These are phyloP conservation scores for Onychorhynchus coronatus DNA, from an alignment of 2,113 vertebrate species.

Conservation along the genomic window DNA sequence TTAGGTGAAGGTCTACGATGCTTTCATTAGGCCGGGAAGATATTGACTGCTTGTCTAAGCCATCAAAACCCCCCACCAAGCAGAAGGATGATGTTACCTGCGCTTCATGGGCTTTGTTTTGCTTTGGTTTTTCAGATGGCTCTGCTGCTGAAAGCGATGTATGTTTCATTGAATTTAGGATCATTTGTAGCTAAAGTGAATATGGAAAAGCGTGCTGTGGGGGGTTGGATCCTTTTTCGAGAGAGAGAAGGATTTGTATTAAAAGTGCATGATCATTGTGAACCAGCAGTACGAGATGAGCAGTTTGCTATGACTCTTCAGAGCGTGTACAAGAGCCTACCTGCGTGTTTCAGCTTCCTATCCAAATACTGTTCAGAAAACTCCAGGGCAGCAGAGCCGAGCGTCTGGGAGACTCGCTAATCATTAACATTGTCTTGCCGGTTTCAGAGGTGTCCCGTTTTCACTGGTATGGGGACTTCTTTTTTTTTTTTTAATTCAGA, in stretches of 20 bases:
- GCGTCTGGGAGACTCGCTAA: background rate
- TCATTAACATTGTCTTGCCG: background rate
- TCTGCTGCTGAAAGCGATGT: background rate
- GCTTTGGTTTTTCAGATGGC: background rate
- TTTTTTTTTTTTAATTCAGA: background rate
- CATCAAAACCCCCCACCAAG: background rate
- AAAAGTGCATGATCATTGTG: background rate
- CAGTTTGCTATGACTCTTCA: background rate
- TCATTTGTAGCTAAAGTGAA: background rate
- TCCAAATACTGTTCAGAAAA: background rate
- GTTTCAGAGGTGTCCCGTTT: background rate
- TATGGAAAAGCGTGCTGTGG: background rate
- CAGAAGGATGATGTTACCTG: background rate
- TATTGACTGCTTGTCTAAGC: background rate
- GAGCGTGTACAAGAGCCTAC: background rate
- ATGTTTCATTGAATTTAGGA: background rate
- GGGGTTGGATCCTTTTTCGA: background rate
- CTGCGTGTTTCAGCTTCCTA: background rate
- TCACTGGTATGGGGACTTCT: background rate
- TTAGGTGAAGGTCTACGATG: background rate
- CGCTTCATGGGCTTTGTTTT: background rate
- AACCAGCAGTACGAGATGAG: background rate
- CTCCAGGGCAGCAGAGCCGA: background rate
- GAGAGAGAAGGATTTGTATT: background rate
- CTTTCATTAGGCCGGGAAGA: background rate